Base-by-base conservation (phyloP, 2,888 invertebrate species). In the Coelopa pilipes region DNA sequence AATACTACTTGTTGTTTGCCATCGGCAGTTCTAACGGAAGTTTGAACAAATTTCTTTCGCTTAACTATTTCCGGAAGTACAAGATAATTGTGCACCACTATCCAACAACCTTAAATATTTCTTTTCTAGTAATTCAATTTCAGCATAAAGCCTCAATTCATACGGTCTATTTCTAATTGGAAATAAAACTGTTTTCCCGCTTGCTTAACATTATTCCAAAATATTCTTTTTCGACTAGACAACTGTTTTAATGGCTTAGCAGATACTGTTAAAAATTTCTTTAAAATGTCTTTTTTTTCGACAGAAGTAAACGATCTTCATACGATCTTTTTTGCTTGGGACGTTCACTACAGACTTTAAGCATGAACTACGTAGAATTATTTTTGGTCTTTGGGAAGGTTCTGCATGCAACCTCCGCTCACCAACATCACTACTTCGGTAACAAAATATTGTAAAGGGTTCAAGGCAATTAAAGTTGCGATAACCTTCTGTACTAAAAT, bases 151-250 rank as follows among this genome's bases (percentile, higher is more conserved):
- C n/a, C n/a, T n/a, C n/a, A n/a, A n/a, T n/a, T n/a, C n/a, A n/a
- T n/a, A n/a, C n/a, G n/a, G n/a, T n/a, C n/a, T n/a, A n/a, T n/a
- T n/a, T n/a, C n/a, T n/a, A n/a, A n/a, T n/a, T n/a, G n/a, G n/a
- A n/a, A n/a, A n/a, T n/a, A n/a, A n/a, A n/a, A n/a, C n/a, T n/a
- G n/a, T n/a, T n/a, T n/a, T n/a, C n/a, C n/a, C n/a, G n/a, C n/a
- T n/a, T n/a, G n/a, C n/a, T n/a, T n/a, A 1, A 79, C 68, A 15
- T 45, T 17, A 62, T 71, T 12, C 73, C 73, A 17, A 74, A 24
- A 24, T 70, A 74, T 15, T 55, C 55, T 1, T 7, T 24, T 19
- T 13, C 73, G 53, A 17, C 17, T 15, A 10, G 73, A 24, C 7
- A 60, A 50, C 10, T 45, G 67, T 5, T 10, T 50, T 19, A 12